Percentiles rank a stretch among this genome's conserved stretches.
Conservation (phyloP, 53 echinoderm and acorn worm species). For the Crossaster papposus region DNA sequence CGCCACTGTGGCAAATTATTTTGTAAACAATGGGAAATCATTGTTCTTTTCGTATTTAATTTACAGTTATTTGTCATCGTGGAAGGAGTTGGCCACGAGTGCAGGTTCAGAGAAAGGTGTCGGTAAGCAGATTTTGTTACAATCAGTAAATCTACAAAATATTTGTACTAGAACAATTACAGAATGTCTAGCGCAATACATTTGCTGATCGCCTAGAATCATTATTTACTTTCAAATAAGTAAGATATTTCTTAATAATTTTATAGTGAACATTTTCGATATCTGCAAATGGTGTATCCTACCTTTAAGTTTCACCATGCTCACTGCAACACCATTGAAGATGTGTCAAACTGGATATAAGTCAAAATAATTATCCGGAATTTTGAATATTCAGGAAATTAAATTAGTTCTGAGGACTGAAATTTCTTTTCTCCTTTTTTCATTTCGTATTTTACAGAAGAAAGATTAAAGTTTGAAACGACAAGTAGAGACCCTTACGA, state of each 20-base stretch:
- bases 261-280: no score
- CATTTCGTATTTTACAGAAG: constrained; percentile 56
- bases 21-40: neutral
- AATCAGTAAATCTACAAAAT: neutral
- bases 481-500: constrained; percentile 82
- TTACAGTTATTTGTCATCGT: constrained; percentile 82
- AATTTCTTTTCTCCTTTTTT: neutral
- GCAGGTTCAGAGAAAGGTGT: constrained; percentile 80
- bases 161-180: no score
- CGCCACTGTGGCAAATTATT: neutral
- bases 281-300: no score
- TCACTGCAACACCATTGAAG: no score
- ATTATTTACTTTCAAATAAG: no score
- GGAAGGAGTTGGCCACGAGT: constrained; percentile 92
- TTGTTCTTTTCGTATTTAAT: neutral
- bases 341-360: no score
- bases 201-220: no score
- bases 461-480: constrained; percentile 75
- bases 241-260: no score
- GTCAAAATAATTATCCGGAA: no score
- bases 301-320: no score
- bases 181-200: no score
- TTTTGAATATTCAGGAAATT: no score
- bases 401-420: neutral
- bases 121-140: constrained; percentile 58